Conservation (phyloP, 2,113 vertebrate genomes). For the Pionites leucogaster region DNA sequence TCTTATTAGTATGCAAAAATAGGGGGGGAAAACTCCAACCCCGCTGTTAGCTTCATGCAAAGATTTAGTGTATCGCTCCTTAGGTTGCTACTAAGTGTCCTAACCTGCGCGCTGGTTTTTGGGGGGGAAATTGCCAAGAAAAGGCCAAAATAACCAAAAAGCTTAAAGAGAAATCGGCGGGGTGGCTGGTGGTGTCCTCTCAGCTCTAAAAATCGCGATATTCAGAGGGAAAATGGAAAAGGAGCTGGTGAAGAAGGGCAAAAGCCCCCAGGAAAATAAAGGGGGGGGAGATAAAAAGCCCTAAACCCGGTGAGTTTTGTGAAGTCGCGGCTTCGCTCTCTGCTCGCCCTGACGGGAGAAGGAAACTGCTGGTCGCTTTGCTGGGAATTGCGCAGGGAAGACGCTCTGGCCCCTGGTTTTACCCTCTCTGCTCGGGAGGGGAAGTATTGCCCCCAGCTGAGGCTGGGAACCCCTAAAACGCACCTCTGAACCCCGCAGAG, state of each 20-base stretch:
- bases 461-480: not conserved
- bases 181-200: not conserved
- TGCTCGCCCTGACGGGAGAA: not conserved
- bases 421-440: not conserved
- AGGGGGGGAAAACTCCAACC: not conserved
- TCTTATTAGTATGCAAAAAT: slow-evolving; percentile 47
- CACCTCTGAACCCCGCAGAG: no score
- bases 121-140: not conserved
- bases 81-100: not conserved
- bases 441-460: not conserved
- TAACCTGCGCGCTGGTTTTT: not conserved
- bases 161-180: not conserved
- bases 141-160: not conserved
- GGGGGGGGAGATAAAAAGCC: not conserved
- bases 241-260: not conserved
- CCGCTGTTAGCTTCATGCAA: not conserved
- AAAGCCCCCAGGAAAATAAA: not conserved
- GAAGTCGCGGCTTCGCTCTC: not conserved
- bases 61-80: not conserved
- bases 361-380: not conserved
- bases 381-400: not conserved
- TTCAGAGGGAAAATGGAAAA: not conserved
- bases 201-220: not conserved
- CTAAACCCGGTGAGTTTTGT: not conserved
- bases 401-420: not conserved